A percentile compares a stretch with the other conserved stretches of the same genome.
phyloP scores from a whole-genome alignment of 1,140 invertebrate genomes.

The Megalopta genalis region DNA sequence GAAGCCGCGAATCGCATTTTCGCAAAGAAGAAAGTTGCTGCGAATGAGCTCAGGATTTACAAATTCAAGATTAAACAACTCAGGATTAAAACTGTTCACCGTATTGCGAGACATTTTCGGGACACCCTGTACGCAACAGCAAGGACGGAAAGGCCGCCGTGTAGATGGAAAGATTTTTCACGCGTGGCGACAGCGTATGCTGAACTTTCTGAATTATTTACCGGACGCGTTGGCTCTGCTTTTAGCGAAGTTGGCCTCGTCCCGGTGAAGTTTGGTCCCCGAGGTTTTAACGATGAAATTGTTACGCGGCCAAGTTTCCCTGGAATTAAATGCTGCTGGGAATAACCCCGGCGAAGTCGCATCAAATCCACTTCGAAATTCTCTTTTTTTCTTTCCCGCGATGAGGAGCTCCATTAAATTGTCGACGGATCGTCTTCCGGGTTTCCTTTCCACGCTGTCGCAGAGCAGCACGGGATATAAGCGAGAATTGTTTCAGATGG shows the following conservation, averaged over 20 bases:
- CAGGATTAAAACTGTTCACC: too few species aligned
- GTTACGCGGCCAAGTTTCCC: not conserved
- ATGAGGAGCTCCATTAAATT: not conserved
- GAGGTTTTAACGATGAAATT: not conserved
- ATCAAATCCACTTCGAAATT: not conserved
- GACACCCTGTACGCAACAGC: too few species aligned
- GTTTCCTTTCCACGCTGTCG: too few species aligned
- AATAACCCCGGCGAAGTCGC: not conserved
- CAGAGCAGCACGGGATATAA: too few species aligned
- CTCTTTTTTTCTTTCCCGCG: not conserved
- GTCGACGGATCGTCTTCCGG: not conserved
- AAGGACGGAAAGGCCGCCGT: too few species aligned
- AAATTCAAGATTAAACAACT: too few species aligned
- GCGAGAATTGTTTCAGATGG: too few species aligned
- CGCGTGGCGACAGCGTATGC: not conserved
- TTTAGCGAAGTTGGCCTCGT: not conserved
- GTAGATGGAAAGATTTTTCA: not conserved
- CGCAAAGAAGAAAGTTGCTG: too few species aligned
- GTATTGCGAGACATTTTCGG: too few species aligned
- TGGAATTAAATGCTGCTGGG: not conserved
- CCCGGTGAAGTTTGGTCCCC: not conserved
- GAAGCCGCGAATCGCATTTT: too few species aligned
- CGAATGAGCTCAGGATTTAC: too few species aligned
- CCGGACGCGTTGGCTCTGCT: constrained; percentile 16
- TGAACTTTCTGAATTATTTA: constrained; percentile 4